Conservation (phyloP, 2,113 vertebrate genomes). For the Pluvialis apricaria region DNA sequence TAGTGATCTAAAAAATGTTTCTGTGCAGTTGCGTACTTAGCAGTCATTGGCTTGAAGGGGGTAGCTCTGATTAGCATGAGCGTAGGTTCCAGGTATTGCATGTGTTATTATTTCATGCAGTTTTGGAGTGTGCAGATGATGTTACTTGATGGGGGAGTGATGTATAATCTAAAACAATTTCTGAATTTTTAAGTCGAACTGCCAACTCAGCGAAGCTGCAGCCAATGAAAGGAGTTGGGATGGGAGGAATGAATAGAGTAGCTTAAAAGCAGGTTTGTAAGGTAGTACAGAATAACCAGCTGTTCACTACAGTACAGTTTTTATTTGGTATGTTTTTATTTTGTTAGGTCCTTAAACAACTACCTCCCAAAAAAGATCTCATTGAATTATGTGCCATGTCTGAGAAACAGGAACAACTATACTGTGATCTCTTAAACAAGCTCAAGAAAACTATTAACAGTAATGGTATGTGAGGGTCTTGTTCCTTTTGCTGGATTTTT, state of each 20-base stretch:
- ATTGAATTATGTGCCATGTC: slow-evolving; percentile 88
- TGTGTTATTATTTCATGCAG: neutral
- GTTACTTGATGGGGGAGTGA: neutral
- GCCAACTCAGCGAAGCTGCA: neutral
- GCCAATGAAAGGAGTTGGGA: neutral
- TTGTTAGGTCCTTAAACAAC: slow-evolving; percentile 89
- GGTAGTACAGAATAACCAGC: neutral
- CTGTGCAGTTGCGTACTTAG: neutral
- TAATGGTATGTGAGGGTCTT: slow-evolving; percentile 62
- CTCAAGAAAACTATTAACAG: slow-evolving; percentile 77
- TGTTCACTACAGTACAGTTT: neutral
- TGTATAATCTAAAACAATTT: neutral
- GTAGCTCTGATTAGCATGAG: neutral
- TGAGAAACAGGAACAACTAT: slow-evolving; percentile 86
- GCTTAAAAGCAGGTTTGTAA: neutral
- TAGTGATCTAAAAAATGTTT: neutral
- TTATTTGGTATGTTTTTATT: neutral
- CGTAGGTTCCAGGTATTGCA: neutral
- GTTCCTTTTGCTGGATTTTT: neutral
- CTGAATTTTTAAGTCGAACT: neutral
- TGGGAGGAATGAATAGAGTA: neutral
- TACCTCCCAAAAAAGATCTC: slow-evolving; percentile 88
- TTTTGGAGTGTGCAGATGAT: neutral
- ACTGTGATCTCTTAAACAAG: slow-evolving; percentile 80
- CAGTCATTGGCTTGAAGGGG: neutral